phyloP scores from a whole-genome alignment of 2,888 invertebrate genomes.

The Lithophane semibrunnea region DNA sequence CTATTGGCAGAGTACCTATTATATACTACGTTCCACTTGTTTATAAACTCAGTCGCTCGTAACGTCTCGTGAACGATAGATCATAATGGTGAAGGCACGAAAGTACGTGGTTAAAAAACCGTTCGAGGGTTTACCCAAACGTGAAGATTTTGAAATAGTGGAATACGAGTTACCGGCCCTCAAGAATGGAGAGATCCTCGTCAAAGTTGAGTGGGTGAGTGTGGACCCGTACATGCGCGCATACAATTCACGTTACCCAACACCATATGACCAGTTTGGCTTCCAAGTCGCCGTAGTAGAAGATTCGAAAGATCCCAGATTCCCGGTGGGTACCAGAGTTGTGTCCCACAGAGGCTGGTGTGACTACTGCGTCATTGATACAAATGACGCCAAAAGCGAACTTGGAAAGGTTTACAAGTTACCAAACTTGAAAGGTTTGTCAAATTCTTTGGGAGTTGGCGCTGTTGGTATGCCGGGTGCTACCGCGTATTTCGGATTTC shows the following conservation, averaged over 20 bases:
- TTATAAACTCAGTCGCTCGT: conserved; percentile 41
- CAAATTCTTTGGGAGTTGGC: conserved; percentile 91
- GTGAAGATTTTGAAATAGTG: conserved; percentile 90
- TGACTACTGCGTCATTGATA: conserved; percentile 63
- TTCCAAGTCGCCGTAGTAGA: conserved; percentile 84
- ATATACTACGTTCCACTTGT: conserved; percentile 32
- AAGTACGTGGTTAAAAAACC: conserved; percentile 83
- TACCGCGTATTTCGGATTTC: conserved; percentile 94
- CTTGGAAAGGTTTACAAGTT: conserved; percentile 76
- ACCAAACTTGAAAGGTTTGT: conserved; percentile 89
- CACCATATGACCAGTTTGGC: conserved; percentile 78
- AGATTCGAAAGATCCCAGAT: conserved; percentile 91
- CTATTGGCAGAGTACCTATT: conserved; percentile 3
- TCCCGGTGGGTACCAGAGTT: conserved; percentile 91
- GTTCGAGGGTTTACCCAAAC: conserved; percentile 90
- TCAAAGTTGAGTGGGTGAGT: conserved; percentile 77
- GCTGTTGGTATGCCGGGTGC: conserved; percentile 93
- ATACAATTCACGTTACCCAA: conserved; percentile 59
- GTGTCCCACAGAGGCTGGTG: conserved; percentile 86
- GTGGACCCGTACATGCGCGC: conserved; percentile 75
- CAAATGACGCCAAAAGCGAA: conserved; percentile 52
- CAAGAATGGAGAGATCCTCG: conserved; percentile 78
- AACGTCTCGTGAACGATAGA: conserved; percentile 14
- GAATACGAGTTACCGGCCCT: conserved; percentile 88
- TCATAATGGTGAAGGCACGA: conserved; percentile 86